Percentiles rank a stretch among this genome's conserved stretches.
These are phyloP conservation scores for Euclidia mi DNA, from an alignment of 2,888 invertebrate genomes.

Conservation along the genomic window DNA sequence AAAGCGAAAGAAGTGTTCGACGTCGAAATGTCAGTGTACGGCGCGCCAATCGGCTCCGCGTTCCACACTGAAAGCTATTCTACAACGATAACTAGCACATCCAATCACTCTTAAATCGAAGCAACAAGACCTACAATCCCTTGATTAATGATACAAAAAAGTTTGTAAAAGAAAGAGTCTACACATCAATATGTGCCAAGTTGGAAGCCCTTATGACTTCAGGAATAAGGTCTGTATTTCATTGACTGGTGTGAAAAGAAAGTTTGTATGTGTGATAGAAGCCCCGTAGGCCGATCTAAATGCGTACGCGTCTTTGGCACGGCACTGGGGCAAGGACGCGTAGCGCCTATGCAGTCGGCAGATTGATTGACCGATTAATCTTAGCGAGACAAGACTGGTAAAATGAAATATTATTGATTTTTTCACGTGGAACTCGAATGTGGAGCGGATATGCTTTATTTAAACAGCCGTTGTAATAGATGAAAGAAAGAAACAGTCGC, in stretches of 20 bases:
- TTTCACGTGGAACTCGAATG: constrained; percentile 22
- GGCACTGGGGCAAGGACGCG: constrained; percentile 87
- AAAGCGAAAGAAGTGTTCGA: constrained; percentile 70
- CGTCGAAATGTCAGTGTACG: constrained; percentile 80
- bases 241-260: constrained; percentile 71
- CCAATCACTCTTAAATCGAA: constrained; percentile 52
- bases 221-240: constrained; percentile 72
- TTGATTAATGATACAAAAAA: constrained; percentile 57
- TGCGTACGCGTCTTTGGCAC: constrained; percentile 82
- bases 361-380: constrained; percentile 88
- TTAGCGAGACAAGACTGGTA: constrained; percentile 64
- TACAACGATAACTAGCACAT: constrained; percentile 44
- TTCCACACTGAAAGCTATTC: constrained; percentile 68
- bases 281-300: constrained; percentile 83
- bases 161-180: constrained; percentile 65
- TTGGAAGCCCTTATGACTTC: constrained; percentile 58
- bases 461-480: constrained; percentile 17
- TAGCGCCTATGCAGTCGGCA: constrained; percentile 81
- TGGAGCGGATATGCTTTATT: constrained; percentile 21
- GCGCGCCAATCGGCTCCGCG: constrained; percentile 74
- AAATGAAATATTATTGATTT: constrained; percentile 49
- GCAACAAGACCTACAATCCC: constrained; percentile 68
- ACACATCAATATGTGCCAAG: constrained; percentile 58
- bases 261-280: constrained; percentile 70
- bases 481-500: constrained; percentile 14